These are phyloP conservation scores for Sander vitreus DNA, from an alignment of 2,113 vertebrate species.

Conservation along the genomic window DNA sequence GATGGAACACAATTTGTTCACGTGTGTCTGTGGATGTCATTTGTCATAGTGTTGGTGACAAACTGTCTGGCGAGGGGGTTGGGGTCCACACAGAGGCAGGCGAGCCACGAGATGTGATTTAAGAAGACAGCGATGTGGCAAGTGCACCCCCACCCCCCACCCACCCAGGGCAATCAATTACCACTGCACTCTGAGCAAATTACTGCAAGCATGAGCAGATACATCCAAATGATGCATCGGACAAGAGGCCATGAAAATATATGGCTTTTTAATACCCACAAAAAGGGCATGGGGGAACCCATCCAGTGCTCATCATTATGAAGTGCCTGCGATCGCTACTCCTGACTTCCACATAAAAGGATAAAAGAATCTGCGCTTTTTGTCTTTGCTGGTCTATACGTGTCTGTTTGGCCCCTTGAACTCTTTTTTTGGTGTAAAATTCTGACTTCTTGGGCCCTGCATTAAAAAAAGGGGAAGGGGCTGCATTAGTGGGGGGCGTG, in stretches of 20 bases:
- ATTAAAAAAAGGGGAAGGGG: background rate
- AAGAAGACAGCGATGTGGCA: constrained; percentile 56
- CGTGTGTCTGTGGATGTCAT: constrained; percentile 27
- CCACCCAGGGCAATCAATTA: constrained; percentile 65
- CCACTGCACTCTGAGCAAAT: constrained; percentile 58
- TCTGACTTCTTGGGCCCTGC: background rate
- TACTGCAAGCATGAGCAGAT: constrained; percentile 61
- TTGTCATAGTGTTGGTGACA: constrained; percentile 49
- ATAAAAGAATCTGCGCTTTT: background rate
- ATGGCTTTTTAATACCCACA: constrained; percentile 67
- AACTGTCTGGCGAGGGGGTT: constrained; percentile 43
- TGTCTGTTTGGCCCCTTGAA: background rate
- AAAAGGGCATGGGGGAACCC: constrained; percentile 17
- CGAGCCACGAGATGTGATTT: constrained; percentile 53
- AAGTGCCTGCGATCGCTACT: constrained; percentile 10
- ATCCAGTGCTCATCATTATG: background rate
- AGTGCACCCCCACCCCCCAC: constrained; percentile 12
- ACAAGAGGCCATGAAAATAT: constrained; percentile 61
- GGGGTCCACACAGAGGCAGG: constrained; percentile 26
- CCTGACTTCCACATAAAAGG: background rate
- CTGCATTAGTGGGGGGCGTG: background rate
- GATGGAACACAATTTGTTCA: constrained; percentile 41
- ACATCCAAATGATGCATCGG: constrained; percentile 61
- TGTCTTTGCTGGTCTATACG: background rate
- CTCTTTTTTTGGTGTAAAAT: background rate